phyloP scores from a whole-genome alignment of 2,113 vertebrate genomes.

The Perognathus longimembris region DNA sequence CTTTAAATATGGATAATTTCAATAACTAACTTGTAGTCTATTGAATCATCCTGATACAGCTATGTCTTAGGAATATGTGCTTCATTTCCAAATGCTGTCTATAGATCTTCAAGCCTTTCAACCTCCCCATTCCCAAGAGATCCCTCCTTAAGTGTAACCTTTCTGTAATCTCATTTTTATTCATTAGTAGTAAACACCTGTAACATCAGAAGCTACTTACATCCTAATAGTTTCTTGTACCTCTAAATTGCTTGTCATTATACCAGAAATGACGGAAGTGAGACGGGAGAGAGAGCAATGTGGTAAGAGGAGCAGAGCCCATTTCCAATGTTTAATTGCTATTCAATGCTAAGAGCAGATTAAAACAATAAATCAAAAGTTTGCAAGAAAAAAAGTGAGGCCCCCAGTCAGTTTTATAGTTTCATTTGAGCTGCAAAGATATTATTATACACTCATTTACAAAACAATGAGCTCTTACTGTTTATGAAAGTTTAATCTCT shows the following conservation, averaged over 20 bases:
- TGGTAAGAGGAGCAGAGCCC: conserved; percentile 74
- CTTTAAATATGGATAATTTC: background rate
- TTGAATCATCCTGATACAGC: background rate
- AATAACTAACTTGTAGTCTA: background rate
- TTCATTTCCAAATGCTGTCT: conserved; percentile 55
- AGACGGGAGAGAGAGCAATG: conserved; percentile 80
- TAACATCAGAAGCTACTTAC: conserved; percentile 79
- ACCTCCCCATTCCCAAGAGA: conserved; percentile 13
- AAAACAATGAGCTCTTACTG: conserved; percentile 93
- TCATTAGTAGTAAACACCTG: conserved; percentile 82
- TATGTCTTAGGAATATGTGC: background rate
- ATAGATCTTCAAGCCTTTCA: conserved; percentile 57
- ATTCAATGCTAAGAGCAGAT: conserved; percentile 85
- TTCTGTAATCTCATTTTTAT: conserved; percentile 74
- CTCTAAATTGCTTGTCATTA: conserved; percentile 86
- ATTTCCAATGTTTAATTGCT: conserved; percentile 86
- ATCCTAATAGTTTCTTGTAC: conserved; percentile 84
- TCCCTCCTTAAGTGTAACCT: conserved; percentile 66
- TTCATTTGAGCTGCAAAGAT: conserved; percentile 88
- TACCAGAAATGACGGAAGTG: conserved; percentile 86
- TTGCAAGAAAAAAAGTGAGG: conserved; percentile 83
- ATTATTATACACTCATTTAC: conserved; percentile 92
- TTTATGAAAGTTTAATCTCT: conserved; percentile 93
- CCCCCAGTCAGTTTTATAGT: conserved; percentile 85
- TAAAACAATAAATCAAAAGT: conserved; percentile 91